Evolutionary conservation across 2,797 vertebrate species (phyloP), one percentile per base, ranked within the genome.

Genomic region (Coregonus suidteri): DNA sequence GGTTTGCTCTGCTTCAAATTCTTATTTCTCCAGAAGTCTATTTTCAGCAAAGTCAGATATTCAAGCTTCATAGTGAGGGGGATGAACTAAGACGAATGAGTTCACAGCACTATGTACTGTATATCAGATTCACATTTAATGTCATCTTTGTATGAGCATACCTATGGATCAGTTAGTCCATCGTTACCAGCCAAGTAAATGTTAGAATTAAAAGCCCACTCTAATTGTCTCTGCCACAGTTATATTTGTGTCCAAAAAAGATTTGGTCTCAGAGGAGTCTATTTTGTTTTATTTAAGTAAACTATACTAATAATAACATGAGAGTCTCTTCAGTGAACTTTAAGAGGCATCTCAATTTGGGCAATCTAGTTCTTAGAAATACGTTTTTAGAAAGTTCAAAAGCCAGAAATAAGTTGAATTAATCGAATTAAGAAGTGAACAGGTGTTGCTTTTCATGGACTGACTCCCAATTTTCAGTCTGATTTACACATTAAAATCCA

Each of bases 41-140:
- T 86, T 84, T 81, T 84, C 79, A 76, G 78, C 78, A 81, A 82
- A 83, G 79, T 83, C 77, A 84, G 80, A 80, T 81, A 76, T 83
- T 84, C 65, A 71, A 31, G 41, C 80, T 75, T 65, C 77, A 25
- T 34, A n/a, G 35, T 35, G 65, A 56, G 4, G 16, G 53, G 53
- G 64, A 72, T 41, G 35, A 65, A 66, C 70, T 75, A 77, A 81
- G 78, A 84, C 80, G 77, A 74, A 85, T 79, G 79, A 75, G 41
- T 47, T 13, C 41, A 47, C 77, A 72, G 41, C 69, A 20, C 67
- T 25, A 30, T 25, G 52, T 77, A 72, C 79, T 81, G 72, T 76
- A 79, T 76, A 79, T 82, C 73, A 78, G 47, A 68, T 69, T 53
- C 74, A 73, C 77, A 79, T 81, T 68, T 77, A 70, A 64, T 80